Base-by-base conservation (phyloP, 2,113 vertebrate species). In the Aythya baeri region DNA sequence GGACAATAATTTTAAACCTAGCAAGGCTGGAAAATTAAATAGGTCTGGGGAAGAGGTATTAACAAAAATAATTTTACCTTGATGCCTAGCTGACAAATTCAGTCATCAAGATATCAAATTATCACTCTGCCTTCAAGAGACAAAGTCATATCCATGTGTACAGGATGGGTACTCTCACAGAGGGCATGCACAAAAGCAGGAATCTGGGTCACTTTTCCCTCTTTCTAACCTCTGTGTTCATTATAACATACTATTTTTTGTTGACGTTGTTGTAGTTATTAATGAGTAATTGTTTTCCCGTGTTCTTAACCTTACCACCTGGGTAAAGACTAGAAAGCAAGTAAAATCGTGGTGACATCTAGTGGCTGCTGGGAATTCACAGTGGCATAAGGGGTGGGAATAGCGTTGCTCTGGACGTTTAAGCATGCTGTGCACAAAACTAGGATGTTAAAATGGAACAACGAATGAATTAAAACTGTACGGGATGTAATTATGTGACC, bases 281-380 rank as follows among this genome's bases (percentile, higher is more conserved):
- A 82, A 49, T 44, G 9, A 41, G 84, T n/a, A 26, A 14, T 79
- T 81, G 17, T 86, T 92, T 83, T 55, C 14, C 17, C 16, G 1
- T 34, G 76, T 43, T 80, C 43, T 68, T 34, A 7, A 0, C 7
- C 50, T 61, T 38, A 43, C 25, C 0, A 0, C 34, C 2, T 58
- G 62, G 17, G 31, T 43, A 49, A 5, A 50, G n/a, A 2, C 4
- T 32, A 46, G 44, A 32, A 36, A 83, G 70, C 66, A 58, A 59
- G 23, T 83, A 91, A 95, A 94, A 77, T 83, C 67, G n/a, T 76
- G 89, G 83, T 96, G 96, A 96, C 96, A 95, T 93, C 96, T 97
- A 95, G 96, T 74, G 96, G 94, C 93, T 58, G 82, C 71, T 80
- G 81, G 66, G 74, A 59, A 70, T 50, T 68, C 1, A 11, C 83